phyloP scores from a whole-genome alignment of 2,113 vertebrate species.

The Eidolon helvum region DNA sequence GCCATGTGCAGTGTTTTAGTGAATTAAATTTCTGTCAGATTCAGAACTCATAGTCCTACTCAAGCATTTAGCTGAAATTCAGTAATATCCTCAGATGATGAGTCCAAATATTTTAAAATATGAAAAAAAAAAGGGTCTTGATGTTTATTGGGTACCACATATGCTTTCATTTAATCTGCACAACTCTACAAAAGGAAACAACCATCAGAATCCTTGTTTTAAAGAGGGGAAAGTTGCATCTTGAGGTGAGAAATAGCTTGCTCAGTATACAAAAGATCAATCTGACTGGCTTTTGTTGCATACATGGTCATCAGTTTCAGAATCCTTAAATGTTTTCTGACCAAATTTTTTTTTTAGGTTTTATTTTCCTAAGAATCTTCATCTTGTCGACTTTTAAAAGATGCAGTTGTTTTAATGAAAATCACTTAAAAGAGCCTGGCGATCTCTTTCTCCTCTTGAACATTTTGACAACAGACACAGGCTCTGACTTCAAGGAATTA shows the following conservation, averaged over 20 bases:
- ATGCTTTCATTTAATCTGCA: background rate
- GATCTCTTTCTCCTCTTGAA: too few species aligned
- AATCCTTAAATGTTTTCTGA: background rate
- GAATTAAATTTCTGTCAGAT: background rate
- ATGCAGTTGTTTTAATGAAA: background rate
- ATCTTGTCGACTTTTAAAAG: background rate
- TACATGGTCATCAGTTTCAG: background rate
- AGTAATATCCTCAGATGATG: background rate
- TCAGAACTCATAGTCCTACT: background rate
- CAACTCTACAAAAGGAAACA: background rate
- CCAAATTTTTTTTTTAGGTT: background rate
- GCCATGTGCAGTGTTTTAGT: background rate
- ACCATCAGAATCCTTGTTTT: background rate
- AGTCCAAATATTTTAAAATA: background rate
- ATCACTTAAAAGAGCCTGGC: background rate
- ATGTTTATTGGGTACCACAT: background rate
- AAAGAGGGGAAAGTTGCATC: background rate
- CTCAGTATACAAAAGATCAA: background rate
- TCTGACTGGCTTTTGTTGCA: background rate
- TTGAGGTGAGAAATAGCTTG: background rate
- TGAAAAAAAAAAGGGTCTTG: background rate
- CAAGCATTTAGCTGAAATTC: background rate
- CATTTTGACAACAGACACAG: background rate
- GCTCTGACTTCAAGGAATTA: background rate
- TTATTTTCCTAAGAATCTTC: background rate